These are phyloP conservation scores for Miniopterus natalensis DNA, from an alignment of 2,113 vertebrate species.

Conservation along the genomic window DNA sequence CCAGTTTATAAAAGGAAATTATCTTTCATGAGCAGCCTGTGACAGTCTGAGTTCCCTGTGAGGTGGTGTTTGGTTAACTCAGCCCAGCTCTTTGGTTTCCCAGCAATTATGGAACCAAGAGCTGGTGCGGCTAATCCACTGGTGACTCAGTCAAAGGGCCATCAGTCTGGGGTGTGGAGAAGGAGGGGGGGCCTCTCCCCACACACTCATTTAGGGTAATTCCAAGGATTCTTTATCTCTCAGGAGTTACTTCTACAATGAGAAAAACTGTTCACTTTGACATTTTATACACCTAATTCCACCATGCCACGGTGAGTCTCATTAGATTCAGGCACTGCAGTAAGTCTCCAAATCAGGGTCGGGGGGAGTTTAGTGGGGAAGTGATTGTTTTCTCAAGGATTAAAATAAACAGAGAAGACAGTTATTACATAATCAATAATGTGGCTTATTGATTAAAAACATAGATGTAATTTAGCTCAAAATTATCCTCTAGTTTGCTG, in stretches of 20 bases:
- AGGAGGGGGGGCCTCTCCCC: background rate
- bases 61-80: background rate
- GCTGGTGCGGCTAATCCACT: background rate
- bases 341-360: background rate
- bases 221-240: background rate
- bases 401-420: constrained; percentile 51
- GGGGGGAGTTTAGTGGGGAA: constrained; percentile 2
- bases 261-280: background rate
- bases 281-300: background rate
- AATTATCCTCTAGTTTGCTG: constrained; percentile 58
- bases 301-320: background rate
- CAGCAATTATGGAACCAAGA: background rate
- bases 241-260: background rate
- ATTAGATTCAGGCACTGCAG: background rate
- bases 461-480: constrained; percentile 51
- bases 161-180: background rate
- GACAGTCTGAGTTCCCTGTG: background rate
- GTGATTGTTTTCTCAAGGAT: constrained; percentile 37
- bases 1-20: background rate
- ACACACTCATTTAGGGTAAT: background rate
- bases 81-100: background rate
- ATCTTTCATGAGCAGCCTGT: background rate
- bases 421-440: constrained; percentile 61
- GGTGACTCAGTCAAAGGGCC: background rate
- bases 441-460: constrained; percentile 63